phyloP scores from a whole-genome alignment of 2,797 vertebrate species.

The Cyclopterus lumpus region DNA sequence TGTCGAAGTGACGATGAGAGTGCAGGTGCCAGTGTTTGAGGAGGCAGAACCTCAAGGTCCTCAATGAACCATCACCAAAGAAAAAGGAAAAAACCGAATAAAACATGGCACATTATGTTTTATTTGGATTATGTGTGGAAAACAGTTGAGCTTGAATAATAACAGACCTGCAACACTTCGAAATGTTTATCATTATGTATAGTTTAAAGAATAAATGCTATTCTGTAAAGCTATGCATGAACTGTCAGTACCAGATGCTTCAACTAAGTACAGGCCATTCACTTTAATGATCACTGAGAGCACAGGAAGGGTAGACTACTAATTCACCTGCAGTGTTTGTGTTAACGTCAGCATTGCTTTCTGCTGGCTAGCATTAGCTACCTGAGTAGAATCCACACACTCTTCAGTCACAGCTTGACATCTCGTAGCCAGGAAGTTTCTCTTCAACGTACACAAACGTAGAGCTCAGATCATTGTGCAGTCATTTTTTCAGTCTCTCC shows the following conservation, averaged over 20 bases:
- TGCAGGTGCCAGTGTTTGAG: conserved; percentile 26
- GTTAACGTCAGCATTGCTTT: not conserved
- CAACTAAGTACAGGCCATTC: not conserved
- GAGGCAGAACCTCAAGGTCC: not conserved
- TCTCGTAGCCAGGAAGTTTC: not conserved
- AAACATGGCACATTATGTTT: not conserved
- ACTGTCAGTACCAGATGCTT: not conserved
- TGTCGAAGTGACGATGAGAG: conserved; percentile 27
- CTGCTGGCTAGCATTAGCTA: not conserved
- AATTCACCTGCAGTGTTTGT: not conserved
- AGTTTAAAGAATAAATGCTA: not conserved
- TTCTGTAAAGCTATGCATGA: not conserved
- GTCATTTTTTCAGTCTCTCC: not conserved
- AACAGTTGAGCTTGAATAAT: conserved; percentile 1
- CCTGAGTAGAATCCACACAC: not conserved
- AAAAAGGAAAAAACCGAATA: too few species aligned
- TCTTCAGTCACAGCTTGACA: not conserved
- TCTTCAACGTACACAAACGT: not conserved
- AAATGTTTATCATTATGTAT: not conserved
- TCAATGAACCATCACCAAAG: conserved; percentile 11
- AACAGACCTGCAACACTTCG: not conserved
- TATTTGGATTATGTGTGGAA: not conserved
- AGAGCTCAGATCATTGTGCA: not conserved
- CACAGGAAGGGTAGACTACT: not conserved
- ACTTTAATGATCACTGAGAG: not conserved